phyloP scores from a whole-genome alignment of 2,113 vertebrate species.

The Calonectris borealis region DNA sequence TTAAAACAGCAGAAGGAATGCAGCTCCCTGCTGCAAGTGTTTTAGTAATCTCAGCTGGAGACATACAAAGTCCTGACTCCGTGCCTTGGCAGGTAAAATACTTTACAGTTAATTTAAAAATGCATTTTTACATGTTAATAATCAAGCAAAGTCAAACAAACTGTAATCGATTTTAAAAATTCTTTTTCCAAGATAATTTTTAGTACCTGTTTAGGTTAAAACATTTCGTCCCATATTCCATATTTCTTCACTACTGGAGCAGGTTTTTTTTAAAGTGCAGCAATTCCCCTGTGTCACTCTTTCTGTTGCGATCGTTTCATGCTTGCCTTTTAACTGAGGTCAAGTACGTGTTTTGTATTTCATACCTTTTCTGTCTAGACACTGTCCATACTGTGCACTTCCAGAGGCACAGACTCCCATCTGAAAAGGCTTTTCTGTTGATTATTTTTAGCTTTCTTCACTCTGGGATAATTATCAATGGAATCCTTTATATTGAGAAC shows the following conservation, averaged over 20 bases:
- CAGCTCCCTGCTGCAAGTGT: conserved; percentile 41
- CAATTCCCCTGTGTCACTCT: not conserved
- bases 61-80: not conserved
- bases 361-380: conserved; percentile 26
- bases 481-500: not conserved
- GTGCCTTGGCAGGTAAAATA: not conserved
- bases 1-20: conserved; percentile 41
- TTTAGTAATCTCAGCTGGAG: conserved; percentile 47
- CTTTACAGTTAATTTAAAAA: not conserved
- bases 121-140: not conserved
- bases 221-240: not conserved
- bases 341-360: conserved; percentile 20
- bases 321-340: conserved; percentile 26
- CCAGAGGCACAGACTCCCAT: not conserved
- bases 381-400: not conserved
- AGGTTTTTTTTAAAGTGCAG: not conserved
- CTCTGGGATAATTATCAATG: not conserved
- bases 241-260: not conserved
- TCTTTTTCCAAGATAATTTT: not conserved
- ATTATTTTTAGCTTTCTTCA: conserved; percentile 2
- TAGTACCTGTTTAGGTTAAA: not conserved
- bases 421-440: not conserved
- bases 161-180: not conserved
- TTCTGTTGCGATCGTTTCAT: not conserved
- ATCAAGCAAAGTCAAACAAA: not conserved